Base-by-base conservation (phyloP, 92 coral and sea anemone species). In the Blastomussa wellsi region DNA sequence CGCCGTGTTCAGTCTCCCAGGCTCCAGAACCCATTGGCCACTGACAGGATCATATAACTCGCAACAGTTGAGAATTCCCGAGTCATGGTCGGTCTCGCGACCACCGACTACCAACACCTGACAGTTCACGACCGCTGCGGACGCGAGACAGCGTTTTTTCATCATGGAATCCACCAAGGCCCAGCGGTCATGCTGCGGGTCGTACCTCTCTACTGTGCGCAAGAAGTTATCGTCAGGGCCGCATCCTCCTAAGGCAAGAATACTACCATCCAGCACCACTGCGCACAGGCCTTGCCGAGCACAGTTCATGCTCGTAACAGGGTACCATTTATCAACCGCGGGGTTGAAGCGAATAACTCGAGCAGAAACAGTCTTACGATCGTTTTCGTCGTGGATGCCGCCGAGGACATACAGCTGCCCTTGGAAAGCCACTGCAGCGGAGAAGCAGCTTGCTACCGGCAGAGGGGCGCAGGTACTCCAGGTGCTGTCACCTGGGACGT, bases 41-140 rank as follows among this genome's bases (percentile, higher is more conserved):
- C 64, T 42, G 8, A 52, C 64, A 62, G 73, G 75, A 66, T 89
- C 90, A 75, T 86, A 89, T 42, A 82, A 53, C 65, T 89, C 95
- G 55, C 92, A 85, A 37, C 88, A 87, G 22, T 86, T 72, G n/a
- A 88, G 78, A 77, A 82, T 90, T 22, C 81, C 76, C 13, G 85
- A 85, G 78, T 80, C 86, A 20, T 72, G 73, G 12, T 67, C 88
- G 35, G n/a, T 55, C 42, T 79, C 80, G 7, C 71, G 67, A 16
- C 89, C 89, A 36, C 89, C 86, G 49, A 86, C 47, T 12, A 86
- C 85, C 66, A 86, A 72, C 17, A 83, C 74, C 36, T 79, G 79
- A 22, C 72, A 35, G 31, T 72, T 72, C 57, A 86, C 36, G 64
- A 80, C 57, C 12, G 89, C 64, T 7, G 89, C 86, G 32, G 85